Evolutionary conservation across 1,140 invertebrate species (phyloP).

Genomic region (Mactra quadrangularis): DNA sequence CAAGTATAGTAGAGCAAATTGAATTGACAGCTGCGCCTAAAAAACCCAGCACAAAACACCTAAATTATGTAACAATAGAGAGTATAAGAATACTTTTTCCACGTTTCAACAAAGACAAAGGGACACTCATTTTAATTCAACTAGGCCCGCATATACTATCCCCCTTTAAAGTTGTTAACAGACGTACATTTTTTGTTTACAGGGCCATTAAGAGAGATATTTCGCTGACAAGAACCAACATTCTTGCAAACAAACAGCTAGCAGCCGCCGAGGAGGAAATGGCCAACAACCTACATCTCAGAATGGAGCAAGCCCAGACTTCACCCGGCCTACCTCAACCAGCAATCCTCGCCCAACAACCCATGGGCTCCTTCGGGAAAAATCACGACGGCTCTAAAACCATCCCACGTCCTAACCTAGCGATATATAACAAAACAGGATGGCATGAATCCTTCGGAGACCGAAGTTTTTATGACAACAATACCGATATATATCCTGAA

Average conservation of each 20-base stretch:
- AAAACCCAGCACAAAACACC: no score
- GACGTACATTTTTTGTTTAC: neutral
- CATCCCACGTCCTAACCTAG: conserved; percentile 12
- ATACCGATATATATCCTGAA: conserved; percentile 48
- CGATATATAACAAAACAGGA: conserved; percentile 53
- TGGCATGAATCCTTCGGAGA: conserved; percentile 48
- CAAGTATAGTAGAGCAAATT: no score
- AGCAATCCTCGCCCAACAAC: neutral
- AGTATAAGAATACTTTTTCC: no score
- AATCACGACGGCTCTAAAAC: neutral
- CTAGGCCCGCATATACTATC: no score
- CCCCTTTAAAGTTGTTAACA: no score
- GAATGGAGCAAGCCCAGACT: conserved; percentile 4
- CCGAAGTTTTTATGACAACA: conserved; percentile 59
- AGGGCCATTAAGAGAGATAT: conserved; percentile 58
- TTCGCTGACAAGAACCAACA: conserved; percentile 54
- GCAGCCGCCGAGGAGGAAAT: conserved; percentile 34
- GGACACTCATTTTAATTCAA: no score
- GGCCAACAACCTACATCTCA: conserved; percentile 20
- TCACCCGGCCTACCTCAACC: neutral
- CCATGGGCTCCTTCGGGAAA: neutral
- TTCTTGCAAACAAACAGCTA: conserved; percentile 50
- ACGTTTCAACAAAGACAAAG: no score
- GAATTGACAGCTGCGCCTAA: no score
- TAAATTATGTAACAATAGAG: no score